Evolutionary conservation across 2,888 invertebrate genomes (phyloP).

Genomic region (Drosophila neonasuta): DNA sequence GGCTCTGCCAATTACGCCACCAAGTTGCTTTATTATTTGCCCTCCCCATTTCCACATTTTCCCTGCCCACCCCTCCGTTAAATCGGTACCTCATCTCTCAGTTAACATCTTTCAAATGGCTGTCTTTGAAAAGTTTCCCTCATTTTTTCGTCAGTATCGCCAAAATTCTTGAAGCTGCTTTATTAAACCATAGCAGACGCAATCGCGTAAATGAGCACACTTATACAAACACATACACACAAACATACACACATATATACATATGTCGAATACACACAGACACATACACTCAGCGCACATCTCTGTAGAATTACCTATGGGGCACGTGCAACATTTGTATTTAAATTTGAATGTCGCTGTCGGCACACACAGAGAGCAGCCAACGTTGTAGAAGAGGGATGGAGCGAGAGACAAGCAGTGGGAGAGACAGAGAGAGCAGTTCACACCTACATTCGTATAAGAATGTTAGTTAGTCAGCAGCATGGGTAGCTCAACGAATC

Average conservation of each 20-base stretch:
- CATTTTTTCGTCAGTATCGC: constrained; percentile 37
- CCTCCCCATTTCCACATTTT: not conserved
- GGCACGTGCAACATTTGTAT: constrained; percentile 75
- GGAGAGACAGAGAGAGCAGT: constrained; percentile 12
- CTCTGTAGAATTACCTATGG: constrained; percentile 53
- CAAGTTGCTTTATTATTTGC: constrained; percentile 72
- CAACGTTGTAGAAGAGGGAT: not conserved
- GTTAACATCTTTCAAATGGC: constrained; percentile 47
- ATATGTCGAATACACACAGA: constrained; percentile 1
- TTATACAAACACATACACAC: constrained; percentile 19
- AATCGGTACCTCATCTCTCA: constrained; percentile 2
- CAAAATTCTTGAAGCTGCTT: constrained; percentile 67
- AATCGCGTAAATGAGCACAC: constrained; percentile 71
- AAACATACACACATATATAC: not conserved
- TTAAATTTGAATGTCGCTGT: constrained; percentile 72
- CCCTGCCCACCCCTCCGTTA: not conserved
- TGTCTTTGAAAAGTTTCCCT: constrained; percentile 43
- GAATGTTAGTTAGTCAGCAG: constrained; percentile 39
- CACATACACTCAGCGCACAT: constrained; percentile 18
- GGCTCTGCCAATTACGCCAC: constrained; percentile 66
- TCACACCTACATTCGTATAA: constrained; percentile 37
- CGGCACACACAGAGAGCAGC: constrained; percentile 10
- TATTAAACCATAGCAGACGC: constrained; percentile 72
- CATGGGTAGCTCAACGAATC: constrained; percentile 54
- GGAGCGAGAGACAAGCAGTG: constrained; percentile 1